These are phyloP conservation scores for Amiota mariae DNA, from an alignment of 2,888 invertebrate genomes.

Conservation along the genomic window DNA sequence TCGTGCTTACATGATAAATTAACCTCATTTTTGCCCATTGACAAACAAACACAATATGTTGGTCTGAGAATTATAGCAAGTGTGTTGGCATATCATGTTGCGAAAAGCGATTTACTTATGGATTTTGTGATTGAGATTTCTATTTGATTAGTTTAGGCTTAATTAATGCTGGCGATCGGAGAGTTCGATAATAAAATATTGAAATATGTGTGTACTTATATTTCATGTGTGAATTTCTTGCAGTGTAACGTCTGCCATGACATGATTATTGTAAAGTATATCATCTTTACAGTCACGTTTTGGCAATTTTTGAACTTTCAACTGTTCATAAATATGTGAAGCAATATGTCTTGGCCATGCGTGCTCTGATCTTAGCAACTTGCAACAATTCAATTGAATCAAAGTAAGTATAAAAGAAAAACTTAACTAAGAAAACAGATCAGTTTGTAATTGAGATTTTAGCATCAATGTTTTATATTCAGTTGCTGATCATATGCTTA, in stretches of 20 bases:
- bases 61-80: slow-evolving; percentile 28
- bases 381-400: neutral
- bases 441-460: neutral
- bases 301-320: neutral
- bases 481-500: neutral
- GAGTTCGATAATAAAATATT: neutral
- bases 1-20: slow-evolving; percentile 51
- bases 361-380: neutral
- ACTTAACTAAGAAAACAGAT: neutral
- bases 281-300: no score
- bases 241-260: slow-evolving; percentile 17
- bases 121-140: neutral
- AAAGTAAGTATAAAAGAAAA: neutral
- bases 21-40: slow-evolving; percentile 51
- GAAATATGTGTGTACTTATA: neutral
- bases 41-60: slow-evolving; percentile 48
- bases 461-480: neutral
- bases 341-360: neutral
- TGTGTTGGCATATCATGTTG: slow-evolving; percentile 25
- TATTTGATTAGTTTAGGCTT: neutral
- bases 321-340: slow-evolving; percentile 4
- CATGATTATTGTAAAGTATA: neutral
- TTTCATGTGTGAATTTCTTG: neutral
- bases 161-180: neutral
- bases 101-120: slow-evolving; percentile 12